Evolutionary conservation across 2,888 invertebrate genomes (phyloP), one percentile per base, ranked within the genome.

Genomic region (Petrolisthes cinctipes): DNA sequence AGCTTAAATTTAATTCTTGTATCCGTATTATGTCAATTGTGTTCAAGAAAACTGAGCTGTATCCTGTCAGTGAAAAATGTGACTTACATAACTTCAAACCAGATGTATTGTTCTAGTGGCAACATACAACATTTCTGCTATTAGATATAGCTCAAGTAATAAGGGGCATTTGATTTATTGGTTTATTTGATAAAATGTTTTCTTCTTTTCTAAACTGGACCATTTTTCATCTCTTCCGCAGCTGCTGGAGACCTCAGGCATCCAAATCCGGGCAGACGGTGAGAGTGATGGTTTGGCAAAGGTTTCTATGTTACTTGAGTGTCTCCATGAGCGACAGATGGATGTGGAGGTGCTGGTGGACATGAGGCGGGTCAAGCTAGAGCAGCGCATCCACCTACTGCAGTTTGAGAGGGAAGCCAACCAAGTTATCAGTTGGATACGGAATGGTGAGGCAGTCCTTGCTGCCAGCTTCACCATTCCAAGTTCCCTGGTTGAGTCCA

Each of bases 401-500:
- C 98, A 98, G 93, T 96, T 98, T 92, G 97, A 98, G 93, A 96
- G 96, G 91, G 98, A 99, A 93, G 98, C 98, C 54, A 96, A 97
- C 92, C 98, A 99, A 94, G 98, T 99, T 5, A 96, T 98, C 79
- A 97, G 96, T 91, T 99, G 99, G 98, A 98, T 99, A 91, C 95
- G 98, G 53, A 98, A 98, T 93, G 98, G 98, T 4, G 98, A 99
- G 92, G 97, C 98, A 5, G 98, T 99, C 98, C 93, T 99, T 91
- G 95, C 97, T 88, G 98, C 98, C 5, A 98, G 97, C 90, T 97
- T 99, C 92, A 95, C 97, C 14, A 97, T 99, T 90, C 99, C 99
- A 0, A 97, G 96, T 91, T 96, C 96, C 91, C 94, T 99, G 80
- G 94, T 96, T 71, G 99, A 99, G 92, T 98, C 99, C 0, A 99